Evolutionary conservation across 2,888 invertebrate genomes (phyloP).

Genomic region (Strigamia transsilvanica): DNA sequence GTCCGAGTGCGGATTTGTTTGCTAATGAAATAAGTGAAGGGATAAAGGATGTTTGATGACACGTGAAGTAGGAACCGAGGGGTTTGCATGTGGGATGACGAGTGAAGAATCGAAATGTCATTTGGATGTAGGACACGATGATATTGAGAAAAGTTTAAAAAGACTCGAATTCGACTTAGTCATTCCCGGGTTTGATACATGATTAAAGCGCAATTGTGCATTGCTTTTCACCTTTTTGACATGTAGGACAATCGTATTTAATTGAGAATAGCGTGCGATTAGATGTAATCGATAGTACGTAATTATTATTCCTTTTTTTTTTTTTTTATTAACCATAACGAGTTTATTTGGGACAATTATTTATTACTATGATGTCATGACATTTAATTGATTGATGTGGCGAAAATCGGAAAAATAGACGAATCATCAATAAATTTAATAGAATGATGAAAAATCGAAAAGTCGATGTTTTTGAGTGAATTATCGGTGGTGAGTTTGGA

Average conservation of each 20-base stretch:
- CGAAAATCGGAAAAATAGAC: too few species aligned
- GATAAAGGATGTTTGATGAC: slow-evolving; percentile 43
- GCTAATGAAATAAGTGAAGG: slow-evolving; percentile 48
- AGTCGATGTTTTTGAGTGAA: not conserved
- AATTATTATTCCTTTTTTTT: not conserved
- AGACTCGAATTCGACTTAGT: slow-evolving; percentile 7
- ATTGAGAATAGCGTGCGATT: not conserved
- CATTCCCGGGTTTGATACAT: slow-evolving; percentile 36
- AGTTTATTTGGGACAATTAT: slow-evolving; percentile 8
- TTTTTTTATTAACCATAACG: not conserved
- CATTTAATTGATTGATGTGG: too few species aligned
- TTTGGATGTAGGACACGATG: not conserved
- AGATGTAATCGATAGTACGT: slow-evolving; percentile 10
- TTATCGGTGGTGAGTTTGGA: not conserved
- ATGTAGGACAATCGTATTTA: slow-evolving; percentile 26
- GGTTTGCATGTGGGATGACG: not conserved
- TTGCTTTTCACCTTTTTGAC: slow-evolving; percentile 16
- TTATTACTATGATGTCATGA: not conserved
- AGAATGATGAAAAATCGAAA: too few species aligned
- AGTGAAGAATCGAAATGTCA: slow-evolving; percentile 18
- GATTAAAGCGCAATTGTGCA: slow-evolving; percentile 37
- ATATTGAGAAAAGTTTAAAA: not conserved
- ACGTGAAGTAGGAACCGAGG: not conserved
- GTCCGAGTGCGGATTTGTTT: slow-evolving; percentile 43
- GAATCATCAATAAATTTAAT: not conserved